Conservation (phyloP, 2,797 vertebrate species). For the Eleutherodactylus coqui region DNA sequence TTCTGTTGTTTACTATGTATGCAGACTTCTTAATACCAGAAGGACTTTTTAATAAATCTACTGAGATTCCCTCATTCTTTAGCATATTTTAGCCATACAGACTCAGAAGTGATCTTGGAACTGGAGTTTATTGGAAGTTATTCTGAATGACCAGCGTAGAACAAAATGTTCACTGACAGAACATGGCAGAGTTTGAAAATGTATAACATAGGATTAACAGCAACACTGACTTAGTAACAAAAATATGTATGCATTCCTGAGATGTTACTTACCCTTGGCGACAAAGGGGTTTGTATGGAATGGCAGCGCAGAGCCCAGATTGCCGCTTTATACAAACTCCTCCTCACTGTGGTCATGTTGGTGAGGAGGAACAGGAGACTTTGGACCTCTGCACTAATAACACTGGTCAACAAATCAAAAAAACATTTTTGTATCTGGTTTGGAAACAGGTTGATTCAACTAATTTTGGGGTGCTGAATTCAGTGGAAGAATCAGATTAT, state of each 20-base stretch:
- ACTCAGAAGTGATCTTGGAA: slow-evolving; percentile 2
- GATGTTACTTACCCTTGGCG: background rate
- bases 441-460: no score
- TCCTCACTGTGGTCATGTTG: no score
- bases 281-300: background rate
- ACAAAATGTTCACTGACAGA: slow-evolving; percentile 32
- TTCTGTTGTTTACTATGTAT: slow-evolving; percentile 33
- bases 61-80: slow-evolving; percentile 15
- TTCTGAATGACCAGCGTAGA: background rate
- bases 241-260: background rate
- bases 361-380: no score
- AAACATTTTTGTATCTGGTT: no score
- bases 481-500: no score
- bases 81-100: background rate
- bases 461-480: no score
- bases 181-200: background rate
- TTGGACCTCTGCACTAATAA: no score
- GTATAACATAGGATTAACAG: background rate
- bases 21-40: slow-evolving; percentile 59
- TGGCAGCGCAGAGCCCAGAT: background rate
- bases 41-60: slow-evolving; percentile 49
- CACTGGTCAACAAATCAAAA: no score
- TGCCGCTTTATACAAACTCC: background rate
- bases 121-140: slow-evolving; percentile 21
- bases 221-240: background rate